Conservation (phyloP, 2,113 vertebrate species). For the Marmota monax region DNA sequence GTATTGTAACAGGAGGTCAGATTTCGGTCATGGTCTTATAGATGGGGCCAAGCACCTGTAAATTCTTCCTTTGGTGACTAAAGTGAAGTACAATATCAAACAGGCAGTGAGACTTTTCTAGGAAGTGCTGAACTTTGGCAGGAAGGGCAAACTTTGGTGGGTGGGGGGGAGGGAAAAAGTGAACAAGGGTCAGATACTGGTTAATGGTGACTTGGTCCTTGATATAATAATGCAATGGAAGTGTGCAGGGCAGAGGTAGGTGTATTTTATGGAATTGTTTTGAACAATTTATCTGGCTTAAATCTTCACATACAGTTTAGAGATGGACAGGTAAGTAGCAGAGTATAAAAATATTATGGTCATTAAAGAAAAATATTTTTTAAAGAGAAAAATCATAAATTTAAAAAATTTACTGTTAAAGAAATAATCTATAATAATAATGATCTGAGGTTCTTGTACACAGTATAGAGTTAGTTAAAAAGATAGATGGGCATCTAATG, state of each 20-base stretch:
- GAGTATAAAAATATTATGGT: conserved; percentile 47
- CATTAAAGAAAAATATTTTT: conserved; percentile 25
- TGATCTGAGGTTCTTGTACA: conserved; percentile 5
- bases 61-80: conserved; percentile 88
- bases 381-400: conserved; percentile 32
- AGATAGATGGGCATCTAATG: conserved; percentile 4
- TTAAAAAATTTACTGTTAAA: conserved; percentile 42
- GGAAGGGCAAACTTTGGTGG: conserved; percentile 91
- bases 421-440: conserved; percentile 43
- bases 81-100: conserved; percentile 88
- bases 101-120: conserved; percentile 87
- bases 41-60: conserved; percentile 91
- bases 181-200: conserved; percentile 87
- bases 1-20: conserved; percentile 89
- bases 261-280: conserved; percentile 77
- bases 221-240: conserved; percentile 77
- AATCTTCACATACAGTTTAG: conserved; percentile 47
- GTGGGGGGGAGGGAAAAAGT: conserved; percentile 87
- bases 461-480: conserved; percentile 34
- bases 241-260: conserved; percentile 59
- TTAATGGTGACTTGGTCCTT: conserved; percentile 85
- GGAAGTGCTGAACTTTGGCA: conserved; percentile 91
- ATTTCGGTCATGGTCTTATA: conserved; percentile 90
- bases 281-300: conserved; percentile 46
- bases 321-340: conserved; percentile 53